Conservation (phyloP, 1,140 invertebrate species). For the Habropoda laboriosa region DNA sequence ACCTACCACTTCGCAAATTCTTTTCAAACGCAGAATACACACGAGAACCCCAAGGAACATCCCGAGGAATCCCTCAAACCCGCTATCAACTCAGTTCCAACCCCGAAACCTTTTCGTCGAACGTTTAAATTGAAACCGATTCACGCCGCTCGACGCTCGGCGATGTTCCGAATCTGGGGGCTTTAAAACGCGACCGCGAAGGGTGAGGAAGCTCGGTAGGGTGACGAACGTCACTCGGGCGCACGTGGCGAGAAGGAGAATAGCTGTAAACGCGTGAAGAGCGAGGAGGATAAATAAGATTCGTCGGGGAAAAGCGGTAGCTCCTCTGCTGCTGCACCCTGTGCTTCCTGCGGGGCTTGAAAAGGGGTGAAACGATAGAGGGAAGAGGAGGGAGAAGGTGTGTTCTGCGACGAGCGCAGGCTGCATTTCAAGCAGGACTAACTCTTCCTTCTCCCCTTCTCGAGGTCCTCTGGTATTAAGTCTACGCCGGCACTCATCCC, state of each 20-base stretch:
- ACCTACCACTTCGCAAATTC: no score
- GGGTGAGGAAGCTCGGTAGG: neutral
- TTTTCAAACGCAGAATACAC: neutral
- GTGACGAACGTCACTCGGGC: neutral
- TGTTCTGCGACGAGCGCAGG: slow-evolving; percentile 65
- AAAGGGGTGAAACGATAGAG: neutral
- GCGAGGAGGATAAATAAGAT: slow-evolving; percentile 42
- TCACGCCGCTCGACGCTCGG: neutral
- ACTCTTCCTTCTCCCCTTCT: slow-evolving; percentile 55
- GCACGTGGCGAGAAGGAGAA: neutral
- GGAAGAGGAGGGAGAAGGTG: slow-evolving; percentile 53
- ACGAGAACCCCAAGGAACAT: neutral
- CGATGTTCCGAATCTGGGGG: neutral
- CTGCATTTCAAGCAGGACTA: slow-evolving; percentile 74
- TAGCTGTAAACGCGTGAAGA: neutral
- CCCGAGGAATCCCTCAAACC: neutral
- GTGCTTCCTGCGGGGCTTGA: slow-evolving; percentile 22
- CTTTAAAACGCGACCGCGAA: neutral
- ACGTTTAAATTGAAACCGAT: neutral
- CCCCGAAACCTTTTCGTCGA: neutral
- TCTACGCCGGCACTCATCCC: slow-evolving; percentile 51
- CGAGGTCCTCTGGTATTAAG: slow-evolving; percentile 65
- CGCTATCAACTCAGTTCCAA: neutral
- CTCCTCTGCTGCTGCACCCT: slow-evolving; percentile 36
- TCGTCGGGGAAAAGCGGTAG: slow-evolving; percentile 10